Evolutionary conservation across 2,888 invertebrate species (phyloP), one percentile per base, ranked within the genome.

Genomic region (Agonopterix alstromeriana): DNA sequence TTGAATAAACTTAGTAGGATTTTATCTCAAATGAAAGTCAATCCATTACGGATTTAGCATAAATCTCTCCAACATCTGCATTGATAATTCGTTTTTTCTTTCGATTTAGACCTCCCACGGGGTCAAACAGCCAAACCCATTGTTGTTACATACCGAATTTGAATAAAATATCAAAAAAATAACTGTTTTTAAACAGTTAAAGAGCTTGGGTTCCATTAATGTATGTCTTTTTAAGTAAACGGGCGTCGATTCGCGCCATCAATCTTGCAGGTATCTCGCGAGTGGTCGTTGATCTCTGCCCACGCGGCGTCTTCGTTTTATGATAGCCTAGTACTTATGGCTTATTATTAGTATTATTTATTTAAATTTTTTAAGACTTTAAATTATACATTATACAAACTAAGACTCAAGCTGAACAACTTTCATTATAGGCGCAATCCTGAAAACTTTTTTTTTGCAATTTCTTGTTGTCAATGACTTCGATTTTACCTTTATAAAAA

Each of bases 271-370:
- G 65, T 73, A 65, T 66, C 60, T 49, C 51, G 58, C 55, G 61
- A 59, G 53, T 60, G 69, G 65, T 54, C 69, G 65, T 70, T 67
- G 73, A 72, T 70, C 70, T 66, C 52, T 53, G 61, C 71, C 75
- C 71, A 74, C 77, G 70, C 71, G 43, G 43, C 27, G 8, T 42
- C 54, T 56, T 59, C 54, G 48, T 53, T 60, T 62, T 64, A 67
- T 69, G 64, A 56, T 55, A 61, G 55, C 56, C 57, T 59, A 56
- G 60, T 56, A 61, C 53, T 61, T 64, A 57, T 54, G 7, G 27
- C 7, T 27, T 27, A 27, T 27, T 27, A 27, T 27, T 27, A 27
- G 27, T 27, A 27, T 27, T 27, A 27, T 27, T 27, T 27, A 27
- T 27, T 27, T 27, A 7, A 27, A 27, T 27, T 27, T 27, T 27